Base-by-base conservation (phyloP, 1,140 invertebrate genomes). In the Akabosia matsudoensis region DNA sequence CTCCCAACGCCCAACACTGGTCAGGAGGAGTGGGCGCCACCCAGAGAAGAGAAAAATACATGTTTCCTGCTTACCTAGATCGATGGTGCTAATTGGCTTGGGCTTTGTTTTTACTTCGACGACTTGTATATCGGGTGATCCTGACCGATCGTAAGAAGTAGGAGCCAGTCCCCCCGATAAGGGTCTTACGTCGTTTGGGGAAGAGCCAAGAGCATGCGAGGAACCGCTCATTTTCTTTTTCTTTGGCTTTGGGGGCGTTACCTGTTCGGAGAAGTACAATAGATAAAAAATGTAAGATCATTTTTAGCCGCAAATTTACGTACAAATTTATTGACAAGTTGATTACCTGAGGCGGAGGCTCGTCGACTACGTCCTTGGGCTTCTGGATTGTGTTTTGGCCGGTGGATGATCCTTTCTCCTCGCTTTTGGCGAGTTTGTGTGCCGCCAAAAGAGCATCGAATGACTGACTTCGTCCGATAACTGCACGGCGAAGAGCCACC, bases 391-490 rank as follows among this genome's bases (percentile, higher is more conserved):
- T 72, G 31, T 3, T 7, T 1, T 14, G 70, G 70, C 1, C 33
- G 0, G 51, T 79, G 76, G 0, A 33, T 71, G 13, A 34, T 16
- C 26, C 54, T 28, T 72, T 77, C 22, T 78, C 78, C 28, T 75
- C 76, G 31, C 89, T 88, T 81, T 89, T 89, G 7, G 37, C 88
- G 37, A 91, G 90, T 54, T 90, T 86, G 83, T 94, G 92, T 76
- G 93, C 92, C 1, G 90, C 89, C 54, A 94, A 86, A 28, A 95
- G 85, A 56, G 91, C 89, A 84, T 95, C 92, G 85, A 94, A 95
- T 30, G 90, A 87, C 84, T 92, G 92, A 64, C 89, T 89, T 31
- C 92, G 85, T 0, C 92, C 92, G 56, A 86, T 82, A n/a, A 94
- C 92, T 14, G 89, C 90, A 75, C 93, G 84, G 54, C 92, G 85